Percentiles rank a stretch among this genome's conserved stretches.
phyloP scores from a whole-genome alignment of 1,140 invertebrate genomes.

The Drosophila baimaii region DNA sequence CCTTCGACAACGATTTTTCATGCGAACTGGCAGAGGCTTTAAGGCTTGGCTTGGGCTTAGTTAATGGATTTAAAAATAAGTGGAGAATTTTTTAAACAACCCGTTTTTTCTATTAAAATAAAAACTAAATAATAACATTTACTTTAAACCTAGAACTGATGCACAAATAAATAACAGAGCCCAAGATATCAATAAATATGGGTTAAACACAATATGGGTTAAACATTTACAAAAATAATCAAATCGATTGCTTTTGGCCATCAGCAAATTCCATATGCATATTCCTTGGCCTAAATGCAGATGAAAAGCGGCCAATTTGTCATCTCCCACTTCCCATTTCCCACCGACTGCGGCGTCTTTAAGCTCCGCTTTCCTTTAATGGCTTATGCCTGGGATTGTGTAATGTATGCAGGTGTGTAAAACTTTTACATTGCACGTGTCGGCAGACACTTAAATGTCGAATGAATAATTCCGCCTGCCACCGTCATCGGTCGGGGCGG shows the following conservation, averaged over 20 bases:
- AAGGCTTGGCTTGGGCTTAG: not conserved
- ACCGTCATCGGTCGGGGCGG: conserved; percentile 21
- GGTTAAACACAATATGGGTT: no score
- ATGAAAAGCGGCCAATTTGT: conserved; percentile 60
- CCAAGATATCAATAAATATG: not conserved
- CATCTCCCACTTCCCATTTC: conserved; percentile 32
- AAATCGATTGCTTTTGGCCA: conserved; percentile 63
- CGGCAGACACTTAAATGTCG: conserved; percentile 75
- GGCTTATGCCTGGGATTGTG: conserved; percentile 37
- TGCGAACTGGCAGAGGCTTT: not conserved
- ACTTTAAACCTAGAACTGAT: not conserved
- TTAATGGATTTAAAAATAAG: not conserved
- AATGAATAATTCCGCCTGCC: conserved; percentile 79
- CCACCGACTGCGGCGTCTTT: conserved; percentile 35
- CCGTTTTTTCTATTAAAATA: no score
- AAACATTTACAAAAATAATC: not conserved
- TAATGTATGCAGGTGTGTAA: conserved; percentile 55
- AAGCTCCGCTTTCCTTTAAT: conserved; percentile 35
- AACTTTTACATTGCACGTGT: conserved; percentile 74
- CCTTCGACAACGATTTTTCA: conserved; percentile 12
- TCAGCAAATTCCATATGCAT: conserved; percentile 61
- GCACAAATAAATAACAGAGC: not conserved
- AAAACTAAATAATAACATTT: not conserved
- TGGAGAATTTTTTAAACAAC: no score
- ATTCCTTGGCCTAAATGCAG: conserved; percentile 39